A percentile compares a stretch with the other conserved stretches of the same genome.
These are phyloP conservation scores for Pristionchus japonicus DNA, from an alignment of 2,888 invertebrate genomes.

Conservation along the genomic window DNA sequence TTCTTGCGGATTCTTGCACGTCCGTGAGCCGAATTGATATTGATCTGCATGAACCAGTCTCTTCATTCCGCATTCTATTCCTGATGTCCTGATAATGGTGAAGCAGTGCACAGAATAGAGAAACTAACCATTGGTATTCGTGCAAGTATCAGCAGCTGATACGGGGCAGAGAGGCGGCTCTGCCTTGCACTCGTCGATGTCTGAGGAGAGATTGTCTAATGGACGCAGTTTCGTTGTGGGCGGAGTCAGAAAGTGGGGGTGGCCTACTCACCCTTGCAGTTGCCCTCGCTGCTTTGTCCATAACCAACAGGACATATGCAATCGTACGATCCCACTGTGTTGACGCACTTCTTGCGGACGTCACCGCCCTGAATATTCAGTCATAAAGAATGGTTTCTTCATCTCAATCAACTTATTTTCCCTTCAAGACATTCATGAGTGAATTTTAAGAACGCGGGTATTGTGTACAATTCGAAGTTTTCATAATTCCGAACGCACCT, in stretches of 20 bases:
- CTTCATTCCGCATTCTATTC: too few relatives aligned
- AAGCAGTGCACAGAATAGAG: not conserved
- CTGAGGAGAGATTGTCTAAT: too few relatives aligned
- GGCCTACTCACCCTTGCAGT: constrained; percentile 5
- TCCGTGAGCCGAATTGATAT: too few relatives aligned
- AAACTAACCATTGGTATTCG: constrained; percentile 44
- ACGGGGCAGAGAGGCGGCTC: constrained; percentile 43
- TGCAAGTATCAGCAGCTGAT: constrained; percentile 43
- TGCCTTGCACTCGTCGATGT: constrained; percentile 44
- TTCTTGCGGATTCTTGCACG: too few relatives aligned
- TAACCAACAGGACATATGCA: constrained; percentile 32
- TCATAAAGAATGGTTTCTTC: not conserved
- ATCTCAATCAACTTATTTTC: not conserved
- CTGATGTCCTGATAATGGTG: too few relatives aligned
- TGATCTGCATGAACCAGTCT: too few relatives aligned
- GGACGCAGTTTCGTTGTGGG: not conserved
- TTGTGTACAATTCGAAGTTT: too few relatives aligned
- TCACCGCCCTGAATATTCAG: constrained; percentile 27
- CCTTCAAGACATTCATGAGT: too few relatives aligned
- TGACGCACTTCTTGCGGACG: constrained; percentile 41
- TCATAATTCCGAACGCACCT: not conserved
- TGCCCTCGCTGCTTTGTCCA: not conserved
- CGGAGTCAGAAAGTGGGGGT: not conserved
- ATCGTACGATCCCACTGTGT: not conserved
- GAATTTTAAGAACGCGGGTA: too few relatives aligned